Evolutionary conservation across 1,140 invertebrate genomes (phyloP), one percentile per base, ranked within the genome.

Genomic region (Zaprionus vittiger): DNA sequence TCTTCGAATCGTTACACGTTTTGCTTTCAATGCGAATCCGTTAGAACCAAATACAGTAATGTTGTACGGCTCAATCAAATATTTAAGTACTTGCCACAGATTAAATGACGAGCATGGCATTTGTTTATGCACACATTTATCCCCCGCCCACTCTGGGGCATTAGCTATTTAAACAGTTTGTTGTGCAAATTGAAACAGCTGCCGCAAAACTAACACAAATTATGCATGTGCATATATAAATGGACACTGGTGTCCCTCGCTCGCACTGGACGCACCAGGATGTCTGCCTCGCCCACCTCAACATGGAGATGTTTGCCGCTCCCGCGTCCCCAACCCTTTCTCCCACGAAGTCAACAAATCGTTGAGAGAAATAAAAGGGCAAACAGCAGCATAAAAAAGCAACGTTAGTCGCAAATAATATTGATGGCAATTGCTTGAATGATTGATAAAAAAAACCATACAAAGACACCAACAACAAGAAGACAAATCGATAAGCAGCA

Each of bases 151-250:
- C 41, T 17, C 7, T 7, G n/a, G 63, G 52, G 34, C 20, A 73
- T 77, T 54, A 68, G 63, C 54, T 55, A 64, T 73, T 64, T 56
- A 54, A 57, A 64, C 67, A 67, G 55, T 69, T 37, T 49, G 34
- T 17, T 67, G 26, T 78, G 75, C 65, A 73, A 77, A 67, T 77
- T 66, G 38, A 67, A 63, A 59, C 49, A 64, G 54, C 54, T 20
- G 54, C 24, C 47, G 38, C 49, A 74, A 62, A 59, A 17, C 14
- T 9, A 61, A 57, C 57, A 31, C 41, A 44, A 69, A 78, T 78
- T 69, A 65, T 63, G 41, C 37, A 78, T 78, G 44, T 55, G 47
- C 34, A 71, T 57, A 62, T 37, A 31, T 61, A 24, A 47, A 31
- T 62, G n/a, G 11, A 17, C 47, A 44, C 17, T 20, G 20, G 28